Evolutionary conservation across 2,797 vertebrate genomes (phyloP), one percentile per base, ranked within the genome.

Genomic region (Esox masquinongy): DNA sequence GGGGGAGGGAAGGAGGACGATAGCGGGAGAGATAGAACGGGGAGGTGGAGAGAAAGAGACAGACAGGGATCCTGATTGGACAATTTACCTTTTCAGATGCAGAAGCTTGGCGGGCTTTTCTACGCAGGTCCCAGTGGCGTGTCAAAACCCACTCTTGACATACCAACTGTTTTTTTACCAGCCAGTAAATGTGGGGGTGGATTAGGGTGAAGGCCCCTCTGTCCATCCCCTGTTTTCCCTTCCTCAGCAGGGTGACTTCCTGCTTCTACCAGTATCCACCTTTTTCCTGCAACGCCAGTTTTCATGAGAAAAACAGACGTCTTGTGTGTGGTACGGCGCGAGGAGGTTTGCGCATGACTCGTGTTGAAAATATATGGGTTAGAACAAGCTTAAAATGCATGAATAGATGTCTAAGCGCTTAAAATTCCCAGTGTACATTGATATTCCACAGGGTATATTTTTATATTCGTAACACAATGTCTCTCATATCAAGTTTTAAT

Each of bases 351-450:
- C 43, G 24, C 39, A 66, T 66, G 77, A 66, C n/a, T 73, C 50
- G 59, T 1, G 50, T 29, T 70, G 43, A 31, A 17, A 26, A 29
- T 7, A 50, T 26, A 43, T 19, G n/a, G 12, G 67, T 43, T 22
- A 12, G 47, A 26, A 49, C 1, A 26, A 61, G 1, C 71, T 70
- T 66, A 56, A 56, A 39, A 39, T 39, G 36, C 56, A 77, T 77
- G 31, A 80, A 74, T 70, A 34, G 43, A 73, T 53, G 47, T 61
- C 51, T 75, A 67, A 43, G 29, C 68, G 51, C n/a, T 61, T 43
- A 36, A 59, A 39, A 63, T 74, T 63, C 56, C 39, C 16, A 59
- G 59, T 72, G 31, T 8, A 39, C 53, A 71, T 34, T 50, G 49
- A 72, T 59, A 1, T 15, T 24, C 71, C 71, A 59, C 19, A 3